These are phyloP conservation scores for Alligator mississippiensis DNA, from an alignment of 2,113 vertebrate genomes.

Conservation along the genomic window DNA sequence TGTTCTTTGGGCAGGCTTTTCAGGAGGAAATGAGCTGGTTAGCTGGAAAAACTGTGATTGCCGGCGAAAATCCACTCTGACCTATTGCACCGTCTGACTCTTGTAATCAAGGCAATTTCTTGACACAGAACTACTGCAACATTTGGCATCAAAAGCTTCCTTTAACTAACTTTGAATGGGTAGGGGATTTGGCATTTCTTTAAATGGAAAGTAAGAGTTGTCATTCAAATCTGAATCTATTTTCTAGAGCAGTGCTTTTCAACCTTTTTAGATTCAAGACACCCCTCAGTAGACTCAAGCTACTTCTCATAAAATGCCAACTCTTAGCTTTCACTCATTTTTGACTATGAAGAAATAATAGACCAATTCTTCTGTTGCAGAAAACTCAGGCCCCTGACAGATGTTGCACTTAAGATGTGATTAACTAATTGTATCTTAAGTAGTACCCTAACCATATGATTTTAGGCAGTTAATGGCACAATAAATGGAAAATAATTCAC, in stretches of 20 bases:
- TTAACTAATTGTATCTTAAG: no score
- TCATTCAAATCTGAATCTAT: neutral
- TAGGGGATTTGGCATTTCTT: neutral
- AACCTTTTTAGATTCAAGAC: no score
- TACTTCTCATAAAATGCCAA: no score
- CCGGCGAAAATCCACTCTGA: neutral
- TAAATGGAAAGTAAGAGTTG: neutral
- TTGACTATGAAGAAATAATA: no score
- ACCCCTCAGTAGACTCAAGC: no score
- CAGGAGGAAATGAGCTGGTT: neutral
- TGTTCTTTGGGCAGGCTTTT: conserved; percentile 16
- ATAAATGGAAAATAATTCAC: no score
- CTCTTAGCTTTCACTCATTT: no score
- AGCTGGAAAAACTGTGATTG: neutral
- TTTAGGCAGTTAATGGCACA: no score
- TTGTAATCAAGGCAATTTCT: neutral
- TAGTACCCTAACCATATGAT: no score
- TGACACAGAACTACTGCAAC: neutral
- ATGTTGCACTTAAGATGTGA: no score
- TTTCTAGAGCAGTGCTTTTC: neutral
- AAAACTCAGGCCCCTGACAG: no score
- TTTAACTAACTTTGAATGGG: neutral
- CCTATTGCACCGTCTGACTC: neutral
- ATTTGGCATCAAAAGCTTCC: neutral
- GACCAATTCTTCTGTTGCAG: no score